These are phyloP conservation scores for Etheostoma perlongum DNA, from an alignment of 2,797 vertebrate genomes.

Conservation along the genomic window DNA sequence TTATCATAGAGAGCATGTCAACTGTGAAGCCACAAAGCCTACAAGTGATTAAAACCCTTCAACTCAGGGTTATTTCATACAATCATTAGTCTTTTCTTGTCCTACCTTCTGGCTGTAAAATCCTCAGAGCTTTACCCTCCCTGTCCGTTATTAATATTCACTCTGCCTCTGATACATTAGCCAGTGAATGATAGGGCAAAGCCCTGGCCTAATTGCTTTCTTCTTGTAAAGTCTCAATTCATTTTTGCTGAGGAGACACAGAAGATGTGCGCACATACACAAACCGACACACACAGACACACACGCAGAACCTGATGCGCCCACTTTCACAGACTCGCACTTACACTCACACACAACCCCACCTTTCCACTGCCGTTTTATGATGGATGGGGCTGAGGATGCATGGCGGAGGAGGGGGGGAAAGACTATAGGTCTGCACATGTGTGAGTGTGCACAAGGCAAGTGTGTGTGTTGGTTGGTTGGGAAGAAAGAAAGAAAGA, in stretches of 20 bases:
- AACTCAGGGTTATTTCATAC: constrained; percentile 80
- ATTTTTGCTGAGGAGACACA: constrained; percentile 84
- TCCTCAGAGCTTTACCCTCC: constrained; percentile 70
- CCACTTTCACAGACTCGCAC: constrained; percentile 62
- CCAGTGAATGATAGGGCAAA: constrained; percentile 87
- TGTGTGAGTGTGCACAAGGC: constrained; percentile 18
- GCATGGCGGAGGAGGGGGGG: constrained; percentile 74
- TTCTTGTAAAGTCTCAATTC: constrained; percentile 84
- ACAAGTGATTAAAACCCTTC: constrained; percentile 83
- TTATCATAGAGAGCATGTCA: constrained; percentile 79
- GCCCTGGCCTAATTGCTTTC: constrained; percentile 87
- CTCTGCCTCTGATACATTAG: constrained; percentile 87
- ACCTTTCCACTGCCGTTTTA: constrained; percentile 87
- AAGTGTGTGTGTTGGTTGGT: constrained; percentile 55
- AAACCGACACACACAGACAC: constrained; percentile 17
- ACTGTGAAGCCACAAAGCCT: constrained; percentile 76
- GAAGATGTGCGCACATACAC: constrained; percentile 70
- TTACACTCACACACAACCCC: constrained; percentile 71
- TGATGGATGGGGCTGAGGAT: constrained; percentile 91
- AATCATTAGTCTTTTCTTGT: constrained; percentile 80
- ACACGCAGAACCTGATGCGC: constrained; percentile 35
- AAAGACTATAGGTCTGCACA: constrained; percentile 59
- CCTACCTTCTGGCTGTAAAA: constrained; percentile 78
- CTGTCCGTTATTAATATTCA: constrained; percentile 83
- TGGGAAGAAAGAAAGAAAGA: constrained; percentile 47